Evolutionary conservation across 1,140 invertebrate species (phyloP).

Genomic region (Calliopsis andreniformis): DNA sequence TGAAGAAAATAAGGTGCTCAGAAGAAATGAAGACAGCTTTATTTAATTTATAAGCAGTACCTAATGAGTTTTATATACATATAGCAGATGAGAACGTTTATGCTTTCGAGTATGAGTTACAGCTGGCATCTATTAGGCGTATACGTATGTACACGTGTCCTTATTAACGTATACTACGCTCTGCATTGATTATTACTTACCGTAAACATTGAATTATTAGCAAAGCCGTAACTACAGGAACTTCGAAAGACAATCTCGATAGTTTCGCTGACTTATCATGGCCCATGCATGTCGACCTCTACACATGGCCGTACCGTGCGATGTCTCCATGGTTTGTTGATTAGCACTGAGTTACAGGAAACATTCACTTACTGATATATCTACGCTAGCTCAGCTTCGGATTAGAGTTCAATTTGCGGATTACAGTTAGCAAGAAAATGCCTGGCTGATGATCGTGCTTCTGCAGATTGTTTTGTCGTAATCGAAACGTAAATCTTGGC

Average conservation of each 20-base stretch:
- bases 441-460: no score
- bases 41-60: constrained; percentile 30
- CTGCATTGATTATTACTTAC: constrained; percentile 70
- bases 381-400: constrained; percentile 16
- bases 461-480: background rate
- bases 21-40: no score
- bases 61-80: constrained; percentile 49
- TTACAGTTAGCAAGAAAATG: constrained; percentile 34
- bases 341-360: constrained; percentile 44
- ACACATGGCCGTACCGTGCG: background rate
- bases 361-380: constrained; percentile 33
- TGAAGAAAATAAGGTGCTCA: no score
- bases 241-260: constrained; percentile 69
- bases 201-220: constrained; percentile 61
- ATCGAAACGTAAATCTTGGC: background rate
- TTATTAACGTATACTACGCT: constrained; percentile 63
- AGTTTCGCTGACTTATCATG: constrained; percentile 66
- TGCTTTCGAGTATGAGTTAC: constrained; percentile 50
- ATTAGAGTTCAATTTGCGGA: constrained; percentile 31
- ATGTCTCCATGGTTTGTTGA: constrained; percentile 43
- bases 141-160: constrained; percentile 51
- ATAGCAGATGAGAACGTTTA: constrained; percentile 54
- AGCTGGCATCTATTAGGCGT: constrained; percentile 59
- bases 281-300: background rate
- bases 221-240: constrained; percentile 51